phyloP scores from a whole-genome alignment of 1,140 invertebrate species.

The Achatina immaculata region DNA sequence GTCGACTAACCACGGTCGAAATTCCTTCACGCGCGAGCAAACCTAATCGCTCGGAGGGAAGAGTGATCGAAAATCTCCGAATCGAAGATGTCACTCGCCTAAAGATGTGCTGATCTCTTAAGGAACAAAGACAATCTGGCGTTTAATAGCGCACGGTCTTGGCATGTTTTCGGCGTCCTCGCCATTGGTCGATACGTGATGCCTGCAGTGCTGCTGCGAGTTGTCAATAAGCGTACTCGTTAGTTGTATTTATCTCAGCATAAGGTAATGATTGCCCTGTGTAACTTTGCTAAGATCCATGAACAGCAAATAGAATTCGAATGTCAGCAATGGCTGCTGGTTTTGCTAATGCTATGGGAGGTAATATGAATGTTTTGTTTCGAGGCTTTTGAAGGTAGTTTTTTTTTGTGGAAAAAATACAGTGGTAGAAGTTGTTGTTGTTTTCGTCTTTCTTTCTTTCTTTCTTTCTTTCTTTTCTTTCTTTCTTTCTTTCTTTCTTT shows the following conservation, averaged over 20 bases:
- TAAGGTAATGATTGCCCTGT: background rate
- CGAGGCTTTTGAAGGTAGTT: no score
- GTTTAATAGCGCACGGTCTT: background rate
- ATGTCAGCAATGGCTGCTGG: background rate
- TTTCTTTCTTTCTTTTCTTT: no score
- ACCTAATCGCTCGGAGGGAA: no score
- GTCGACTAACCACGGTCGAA: no score
- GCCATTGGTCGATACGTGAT: background rate
- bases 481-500: no score
- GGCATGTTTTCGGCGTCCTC: background rate
- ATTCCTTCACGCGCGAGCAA: no score
- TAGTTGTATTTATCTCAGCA: background rate
- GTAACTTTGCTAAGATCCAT: background rate
- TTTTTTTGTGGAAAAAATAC: no score
- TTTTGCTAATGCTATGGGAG: no score
- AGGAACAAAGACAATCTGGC: background rate
- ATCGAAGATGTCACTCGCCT: background rate
- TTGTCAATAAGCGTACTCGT: background rate
- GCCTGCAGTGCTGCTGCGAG: background rate
- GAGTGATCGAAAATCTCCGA: no score
- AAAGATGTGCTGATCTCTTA: background rate
- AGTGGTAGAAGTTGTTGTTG: no score
- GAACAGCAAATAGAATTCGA: background rate
- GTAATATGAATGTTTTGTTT: no score
- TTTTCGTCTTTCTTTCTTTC: no score